Percentiles rank a stretch among this genome's conserved stretches.
These are phyloP conservation scores for Aphidius colemani DNA, from an alignment of 2,888 invertebrate species.

Conservation along the genomic window DNA sequence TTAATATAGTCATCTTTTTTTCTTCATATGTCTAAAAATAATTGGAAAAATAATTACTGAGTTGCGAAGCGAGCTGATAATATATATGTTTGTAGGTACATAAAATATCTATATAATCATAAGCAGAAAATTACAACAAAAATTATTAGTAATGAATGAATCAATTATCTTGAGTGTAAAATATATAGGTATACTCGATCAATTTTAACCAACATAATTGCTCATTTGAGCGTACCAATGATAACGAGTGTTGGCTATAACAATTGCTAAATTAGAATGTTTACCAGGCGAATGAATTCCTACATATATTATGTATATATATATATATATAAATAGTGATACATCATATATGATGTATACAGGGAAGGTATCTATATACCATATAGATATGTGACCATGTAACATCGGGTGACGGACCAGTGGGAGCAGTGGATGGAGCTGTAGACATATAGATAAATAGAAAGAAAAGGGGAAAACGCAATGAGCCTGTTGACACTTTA, in stretches of 20 bases:
- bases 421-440: conserved; percentile 2
- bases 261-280: conserved; percentile 36
- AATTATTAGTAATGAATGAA: too few relatives aligned
- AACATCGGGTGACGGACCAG: neutral
- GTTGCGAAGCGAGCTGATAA: too few relatives aligned
- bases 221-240: conserved; percentile 17
- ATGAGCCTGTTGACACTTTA: conserved; percentile 57
- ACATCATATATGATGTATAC: too few relatives aligned
- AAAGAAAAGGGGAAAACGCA: conserved; percentile 31
- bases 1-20: too few relatives aligned
- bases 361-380: neutral
- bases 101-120: too few relatives aligned
- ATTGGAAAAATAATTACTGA: too few relatives aligned
- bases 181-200: too few relatives aligned
- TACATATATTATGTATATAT: neutral
- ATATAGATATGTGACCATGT: neutral
- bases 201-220: conserved; percentile 1
- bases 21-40: too few relatives aligned
- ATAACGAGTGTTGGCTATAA: conserved; percentile 28
- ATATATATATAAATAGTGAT: too few relatives aligned
- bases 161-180: too few relatives aligned
- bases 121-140: too few relatives aligned
- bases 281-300: conserved; percentile 34
- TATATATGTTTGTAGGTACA: too few relatives aligned
- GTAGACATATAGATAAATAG: conserved; percentile 7